These are phyloP conservation scores for Corapipo altera DNA, from an alignment of 2,113 vertebrate genomes.

Conservation along the genomic window DNA sequence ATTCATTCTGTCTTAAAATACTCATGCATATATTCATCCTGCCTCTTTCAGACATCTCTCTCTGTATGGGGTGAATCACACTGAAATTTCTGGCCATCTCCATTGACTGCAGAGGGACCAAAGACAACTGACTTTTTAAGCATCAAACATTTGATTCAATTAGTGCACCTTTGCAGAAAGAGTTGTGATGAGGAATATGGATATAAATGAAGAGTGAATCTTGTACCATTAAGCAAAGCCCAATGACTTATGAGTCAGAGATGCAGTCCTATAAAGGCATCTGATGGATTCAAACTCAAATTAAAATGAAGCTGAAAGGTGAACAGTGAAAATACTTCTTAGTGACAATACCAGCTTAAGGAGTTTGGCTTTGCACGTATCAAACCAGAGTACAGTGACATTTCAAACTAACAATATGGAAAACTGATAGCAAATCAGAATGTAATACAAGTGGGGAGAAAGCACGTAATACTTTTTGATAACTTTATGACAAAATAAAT, in stretches of 20 bases:
- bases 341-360: neutral
- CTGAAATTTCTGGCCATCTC: neutral
- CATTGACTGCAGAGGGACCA: constrained; percentile 1
- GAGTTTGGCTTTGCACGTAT: neutral
- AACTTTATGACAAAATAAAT: neutral
- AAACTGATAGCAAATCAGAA: neutral
- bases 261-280: neutral
- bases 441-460: neutral
- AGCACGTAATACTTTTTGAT: neutral
- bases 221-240: neutral
- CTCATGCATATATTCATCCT: neutral
- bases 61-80: neutral
- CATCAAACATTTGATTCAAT: neutral
- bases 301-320: neutral
- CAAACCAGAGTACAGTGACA: neutral
- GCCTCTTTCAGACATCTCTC: neutral
- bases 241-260: neutral
- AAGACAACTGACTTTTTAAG: neutral
- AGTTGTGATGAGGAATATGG: neutral
- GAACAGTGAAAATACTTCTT: neutral
- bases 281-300: neutral
- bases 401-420: neutral
- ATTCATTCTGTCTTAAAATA: constrained; percentile 33
- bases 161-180: neutral
- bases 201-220: neutral